Evolutionary conservation across 2,797 vertebrate genomes (phyloP), one percentile per base, ranked within the genome.

Genomic region (Halcyon chelicuti): DNA sequence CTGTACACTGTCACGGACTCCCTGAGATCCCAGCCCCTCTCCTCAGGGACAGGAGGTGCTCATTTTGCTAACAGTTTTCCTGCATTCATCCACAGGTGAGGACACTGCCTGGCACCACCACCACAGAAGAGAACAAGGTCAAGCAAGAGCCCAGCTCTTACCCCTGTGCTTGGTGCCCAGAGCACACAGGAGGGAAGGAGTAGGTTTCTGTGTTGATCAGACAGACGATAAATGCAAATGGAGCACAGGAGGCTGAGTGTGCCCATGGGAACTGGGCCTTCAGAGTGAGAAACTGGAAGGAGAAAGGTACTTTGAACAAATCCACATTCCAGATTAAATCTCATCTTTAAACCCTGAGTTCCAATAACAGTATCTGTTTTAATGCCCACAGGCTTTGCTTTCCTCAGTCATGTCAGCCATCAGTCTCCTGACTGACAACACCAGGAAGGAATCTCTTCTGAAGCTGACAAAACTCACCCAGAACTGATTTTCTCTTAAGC

Each of bases 391-490:
- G 91, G 95, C 88, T 86, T 92, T 91, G 77, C 86, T 90, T 79
- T 81, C 49, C 76, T 90, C 93, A 31, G 63, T 80, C 91, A 92
- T 95, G 93, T 94, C 83, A 85, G 88, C 78, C 89, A 94, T 94
- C 93, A 73, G 82, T n/a, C 76, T 91, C 62, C 70, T 91, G 90
- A 94, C 91, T 94, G 93, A 90, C 91, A 94, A 16, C 55, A 49
- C 71, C n/a, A 77, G 60, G 57, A 87, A 89, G 75, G 86, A 94
- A 82, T 93, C 91, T 67, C 52, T 79, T 91, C 26, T 84, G 85
- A 91, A 95, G 93, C 91, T 94, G 95, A 94, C 89, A 91, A 92
- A 97, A 94, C 82, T 82, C 86, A 28, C 77, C 82, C 83, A 52
- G 82, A 88, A 88, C 90, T 76, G 88, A 75, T 96, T 93, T 94